Conservation (phyloP, 2,113 vertebrate genomes). For the Pungitius pungitius region DNA sequence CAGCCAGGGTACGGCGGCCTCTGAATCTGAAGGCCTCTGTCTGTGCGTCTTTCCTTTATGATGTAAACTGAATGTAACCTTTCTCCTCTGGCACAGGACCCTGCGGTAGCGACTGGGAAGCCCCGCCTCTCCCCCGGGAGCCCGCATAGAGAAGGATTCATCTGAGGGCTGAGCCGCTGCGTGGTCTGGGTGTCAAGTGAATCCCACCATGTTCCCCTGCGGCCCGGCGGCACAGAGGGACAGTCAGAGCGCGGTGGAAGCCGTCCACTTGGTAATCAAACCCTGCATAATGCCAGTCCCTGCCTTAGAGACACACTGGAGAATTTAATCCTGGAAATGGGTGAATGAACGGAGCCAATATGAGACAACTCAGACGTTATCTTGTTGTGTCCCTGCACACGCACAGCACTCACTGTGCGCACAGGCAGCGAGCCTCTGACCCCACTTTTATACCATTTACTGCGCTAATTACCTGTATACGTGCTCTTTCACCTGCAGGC, state of each 20-base stretch:
- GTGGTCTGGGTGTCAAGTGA: slow-evolving; percentile 68
- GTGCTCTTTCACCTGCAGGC: slow-evolving; percentile 50
- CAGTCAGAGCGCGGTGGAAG: slow-evolving; percentile 51
- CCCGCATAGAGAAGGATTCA: slow-evolving; percentile 72
- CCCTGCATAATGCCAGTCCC: slow-evolving; percentile 59
- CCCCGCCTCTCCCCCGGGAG: slow-evolving; percentile 42
- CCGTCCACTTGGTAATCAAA: slow-evolving; percentile 74
- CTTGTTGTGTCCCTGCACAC: slow-evolving; percentile 41
- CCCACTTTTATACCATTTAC: slow-evolving; percentile 59
- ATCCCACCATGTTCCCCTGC: slow-evolving; percentile 54
- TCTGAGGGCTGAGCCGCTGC: slow-evolving; percentile 68
- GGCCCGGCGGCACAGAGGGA: slow-evolving; percentile 69
- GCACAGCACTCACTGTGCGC: slow-evolving; percentile 33
- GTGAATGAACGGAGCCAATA: slow-evolving; percentile 36
- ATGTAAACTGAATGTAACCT: slow-evolving; percentile 80
- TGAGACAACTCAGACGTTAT: slow-evolving; percentile 32
- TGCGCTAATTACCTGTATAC: slow-evolving; percentile 41
- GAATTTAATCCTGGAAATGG: slow-evolving; percentile 38
- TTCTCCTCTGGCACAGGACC: slow-evolving; percentile 73
- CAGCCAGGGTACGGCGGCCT: slow-evolving; percentile 43
- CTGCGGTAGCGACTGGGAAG: slow-evolving; percentile 67
- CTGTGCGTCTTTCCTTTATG: slow-evolving; percentile 65
- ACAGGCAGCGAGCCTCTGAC: slow-evolving; percentile 49
- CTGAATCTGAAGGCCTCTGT: slow-evolving; percentile 58
- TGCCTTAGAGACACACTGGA: slow-evolving; percentile 40